Conservation (phyloP, 1,140 invertebrate species). For the Gryon sp. region DNA sequence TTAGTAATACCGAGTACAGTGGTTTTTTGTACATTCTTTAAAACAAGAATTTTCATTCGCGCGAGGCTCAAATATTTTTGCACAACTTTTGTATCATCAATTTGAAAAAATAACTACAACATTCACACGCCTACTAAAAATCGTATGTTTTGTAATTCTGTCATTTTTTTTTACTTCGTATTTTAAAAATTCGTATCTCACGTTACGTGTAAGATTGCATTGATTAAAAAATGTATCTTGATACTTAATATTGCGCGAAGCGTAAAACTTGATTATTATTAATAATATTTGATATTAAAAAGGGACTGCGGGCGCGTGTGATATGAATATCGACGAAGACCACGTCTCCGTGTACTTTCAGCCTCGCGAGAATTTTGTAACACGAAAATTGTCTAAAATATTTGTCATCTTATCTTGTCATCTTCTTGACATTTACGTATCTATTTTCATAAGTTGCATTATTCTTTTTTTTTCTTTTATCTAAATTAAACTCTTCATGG, state of each 20-base stretch:
- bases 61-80: conserved; percentile 40
- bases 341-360: conserved; percentile 34
- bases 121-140: conserved; percentile 27
- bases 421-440: conserved; percentile 10
- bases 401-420: conserved; percentile 12
- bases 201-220: conserved; percentile 2
- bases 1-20: conserved; percentile 13
- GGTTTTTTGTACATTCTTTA: conserved; percentile 29
- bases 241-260: conserved; percentile 26
- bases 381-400: conserved; percentile 50
- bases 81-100: neutral
- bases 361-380: conserved; percentile 53
- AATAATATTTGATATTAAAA: conserved; percentile 57
- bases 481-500: conserved; percentile 60
- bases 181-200: conserved; percentile 24
- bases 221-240: conserved; percentile 48
- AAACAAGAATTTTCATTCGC: conserved; percentile 42
- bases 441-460: conserved; percentile 7
- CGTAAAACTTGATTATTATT: conserved; percentile 26
- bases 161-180: no score
- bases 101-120: conserved; percentile 18
- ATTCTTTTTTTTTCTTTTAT: conserved; percentile 6
- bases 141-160: no score
- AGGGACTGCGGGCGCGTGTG: conserved; percentile 33
- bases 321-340: conserved; percentile 40